A percentile compares a stretch with the other conserved stretches of the same genome.
Conservation (phyloP, 2,888 invertebrate species). For the Diplolepis rosae region DNA sequence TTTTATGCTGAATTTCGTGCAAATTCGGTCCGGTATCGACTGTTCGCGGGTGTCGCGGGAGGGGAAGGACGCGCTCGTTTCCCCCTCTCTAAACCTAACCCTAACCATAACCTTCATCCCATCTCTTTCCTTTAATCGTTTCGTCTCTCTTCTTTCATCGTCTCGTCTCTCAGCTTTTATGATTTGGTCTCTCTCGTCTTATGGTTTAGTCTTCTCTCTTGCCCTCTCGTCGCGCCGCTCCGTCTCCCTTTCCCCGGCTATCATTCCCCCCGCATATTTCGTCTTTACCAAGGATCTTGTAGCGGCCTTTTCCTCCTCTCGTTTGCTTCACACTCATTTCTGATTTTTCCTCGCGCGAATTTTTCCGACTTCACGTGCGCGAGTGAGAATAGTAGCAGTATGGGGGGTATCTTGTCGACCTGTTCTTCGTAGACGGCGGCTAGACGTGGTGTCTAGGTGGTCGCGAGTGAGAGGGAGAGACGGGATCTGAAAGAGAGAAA, state of each 20-base stretch:
- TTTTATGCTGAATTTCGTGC: slow-evolving; percentile 68
- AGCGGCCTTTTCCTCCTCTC: not conserved
- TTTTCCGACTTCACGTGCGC: slow-evolving; percentile 34
- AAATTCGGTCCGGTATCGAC: slow-evolving; percentile 68
- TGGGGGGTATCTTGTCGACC: slow-evolving; percentile 16
- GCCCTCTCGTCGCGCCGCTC: slow-evolving; percentile 5
- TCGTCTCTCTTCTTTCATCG: not conserved
- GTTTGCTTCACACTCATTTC: not conserved
- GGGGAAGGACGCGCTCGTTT: slow-evolving; percentile 40
- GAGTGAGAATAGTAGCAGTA: slow-evolving; percentile 18
- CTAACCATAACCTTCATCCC: slow-evolving; percentile 3
- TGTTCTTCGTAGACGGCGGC: slow-evolving; percentile 27
- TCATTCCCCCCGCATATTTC: slow-evolving; percentile 32
- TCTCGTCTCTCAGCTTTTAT: slow-evolving; percentile 24
- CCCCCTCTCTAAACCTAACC: slow-evolving; percentile 33
- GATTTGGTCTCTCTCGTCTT: slow-evolving; percentile 26
- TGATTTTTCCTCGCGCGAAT: slow-evolving; percentile 31
- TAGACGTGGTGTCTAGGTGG: slow-evolving; percentile 25
- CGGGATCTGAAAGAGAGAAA: slow-evolving; percentile 22
- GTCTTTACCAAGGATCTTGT: slow-evolving; percentile 9
- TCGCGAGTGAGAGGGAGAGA: not conserved
- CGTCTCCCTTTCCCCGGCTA: slow-evolving; percentile 31
- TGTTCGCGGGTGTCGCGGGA: slow-evolving; percentile 39
- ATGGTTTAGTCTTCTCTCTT: slow-evolving; percentile 24
- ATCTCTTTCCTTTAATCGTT: not conserved